These are phyloP conservation scores for Sterrhoptilus dennistouni DNA, from an alignment of 2,113 vertebrate genomes.

Conservation along the genomic window DNA sequence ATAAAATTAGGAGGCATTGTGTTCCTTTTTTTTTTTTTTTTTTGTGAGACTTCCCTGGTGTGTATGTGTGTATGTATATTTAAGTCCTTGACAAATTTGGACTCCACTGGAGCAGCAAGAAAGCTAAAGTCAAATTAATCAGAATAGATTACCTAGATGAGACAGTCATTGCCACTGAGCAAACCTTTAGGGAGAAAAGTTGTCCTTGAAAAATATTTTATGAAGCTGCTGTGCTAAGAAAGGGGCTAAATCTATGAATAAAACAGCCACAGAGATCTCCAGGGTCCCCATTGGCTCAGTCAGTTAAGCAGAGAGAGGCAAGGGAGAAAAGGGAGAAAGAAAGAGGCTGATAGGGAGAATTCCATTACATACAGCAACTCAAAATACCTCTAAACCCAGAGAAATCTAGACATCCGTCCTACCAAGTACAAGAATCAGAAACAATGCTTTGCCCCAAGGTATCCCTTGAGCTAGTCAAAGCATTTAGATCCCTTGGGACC, in stretches of 20 bases:
- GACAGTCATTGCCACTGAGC: slow-evolving; percentile 43
- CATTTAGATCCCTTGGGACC: background rate
- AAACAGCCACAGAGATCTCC: slow-evolving; percentile 26
- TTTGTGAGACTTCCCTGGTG: slow-evolving; percentile 8
- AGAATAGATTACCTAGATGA: slow-evolving; percentile 71
- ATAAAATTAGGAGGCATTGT: slow-evolving; percentile 27
- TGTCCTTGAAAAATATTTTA: slow-evolving; percentile 75
- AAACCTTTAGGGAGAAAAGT: slow-evolving; percentile 62
- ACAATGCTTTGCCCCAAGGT: background rate
- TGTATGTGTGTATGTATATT: background rate
- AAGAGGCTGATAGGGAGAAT: background rate
- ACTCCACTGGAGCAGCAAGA: slow-evolving; percentile 66
- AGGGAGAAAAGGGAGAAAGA: background rate
- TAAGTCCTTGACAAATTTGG: slow-evolving; percentile 68
- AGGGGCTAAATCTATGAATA: slow-evolving; percentile 52
- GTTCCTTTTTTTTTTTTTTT: background rate
- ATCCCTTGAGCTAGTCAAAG: background rate
- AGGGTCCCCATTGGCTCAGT: background rate
- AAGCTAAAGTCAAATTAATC: slow-evolving; percentile 73
- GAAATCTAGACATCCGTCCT: background rate
- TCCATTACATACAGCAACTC: background rate
- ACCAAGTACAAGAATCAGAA: background rate
- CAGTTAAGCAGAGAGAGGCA: background rate
- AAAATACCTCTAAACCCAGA: background rate
- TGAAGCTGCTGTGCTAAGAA: slow-evolving; percentile 23